Evolutionary conservation across 2,888 invertebrate species (phyloP).

Genomic region (Cyrtodaria siliqua): DNA sequence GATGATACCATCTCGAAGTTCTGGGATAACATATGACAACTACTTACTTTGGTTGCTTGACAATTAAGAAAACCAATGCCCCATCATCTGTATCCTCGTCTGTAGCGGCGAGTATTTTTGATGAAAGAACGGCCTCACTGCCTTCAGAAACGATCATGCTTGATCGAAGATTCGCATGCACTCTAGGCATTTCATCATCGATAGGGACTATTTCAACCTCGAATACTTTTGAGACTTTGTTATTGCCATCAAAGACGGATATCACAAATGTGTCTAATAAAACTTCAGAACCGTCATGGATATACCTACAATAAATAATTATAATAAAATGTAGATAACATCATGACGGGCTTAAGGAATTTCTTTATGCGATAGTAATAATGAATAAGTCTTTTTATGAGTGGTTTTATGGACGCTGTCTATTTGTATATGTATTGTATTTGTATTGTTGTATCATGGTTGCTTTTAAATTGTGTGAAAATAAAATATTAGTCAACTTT

Average conservation of each 20-base stretch:
- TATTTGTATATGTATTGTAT: slow-evolving; percentile 3
- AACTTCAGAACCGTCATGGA: slow-evolving; percentile 85
- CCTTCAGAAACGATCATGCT: slow-evolving; percentile 84
- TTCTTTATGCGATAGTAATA: too few species aligned
- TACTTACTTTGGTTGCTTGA: slow-evolving; percentile 80
- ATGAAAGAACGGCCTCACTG: slow-evolving; percentile 79
- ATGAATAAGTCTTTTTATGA: too few species aligned
- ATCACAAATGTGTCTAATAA: slow-evolving; percentile 81
- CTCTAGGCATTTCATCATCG: slow-evolving; percentile 82
- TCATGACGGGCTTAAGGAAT: too few species aligned
- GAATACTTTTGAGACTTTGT: slow-evolving; percentile 82
- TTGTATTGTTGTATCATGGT: neutral
- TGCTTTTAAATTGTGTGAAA: too few species aligned
- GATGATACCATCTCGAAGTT: too few species aligned
- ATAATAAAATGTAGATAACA: too few species aligned
- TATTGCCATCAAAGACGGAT: slow-evolving; percentile 82
- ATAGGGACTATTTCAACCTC: slow-evolving; percentile 82
- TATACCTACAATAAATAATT: slow-evolving; percentile 76
- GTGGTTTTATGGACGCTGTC: too few species aligned
- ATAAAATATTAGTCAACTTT: too few species aligned
- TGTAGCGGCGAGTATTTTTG: slow-evolving; percentile 82
- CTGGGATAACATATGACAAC: too few species aligned
- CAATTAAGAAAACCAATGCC: slow-evolving; percentile 81
- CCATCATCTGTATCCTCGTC: slow-evolving; percentile 84
- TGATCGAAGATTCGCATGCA: slow-evolving; percentile 77